Conservation (phyloP, 2,113 vertebrate species). For the Podarcis cretensis region DNA sequence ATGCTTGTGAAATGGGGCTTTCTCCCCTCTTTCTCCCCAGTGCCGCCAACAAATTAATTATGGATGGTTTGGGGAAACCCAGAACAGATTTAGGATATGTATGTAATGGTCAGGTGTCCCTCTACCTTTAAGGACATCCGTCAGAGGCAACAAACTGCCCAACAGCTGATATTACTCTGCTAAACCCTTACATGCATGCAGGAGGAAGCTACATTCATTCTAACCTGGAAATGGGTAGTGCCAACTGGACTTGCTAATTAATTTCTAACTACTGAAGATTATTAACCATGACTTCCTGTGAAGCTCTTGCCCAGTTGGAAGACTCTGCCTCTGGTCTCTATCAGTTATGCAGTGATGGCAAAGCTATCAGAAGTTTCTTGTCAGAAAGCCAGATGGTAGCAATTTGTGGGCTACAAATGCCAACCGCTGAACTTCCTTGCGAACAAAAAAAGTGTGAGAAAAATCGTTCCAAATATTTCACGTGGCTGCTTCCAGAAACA, state of each 20-base stretch:
- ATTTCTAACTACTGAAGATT: slow-evolving; percentile 19
- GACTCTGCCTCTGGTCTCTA: background rate
- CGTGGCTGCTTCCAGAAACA: background rate
- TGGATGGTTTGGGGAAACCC: no score
- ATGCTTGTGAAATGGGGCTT: no score
- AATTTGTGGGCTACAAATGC: background rate
- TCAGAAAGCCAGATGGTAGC: background rate
- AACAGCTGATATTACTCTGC: background rate
- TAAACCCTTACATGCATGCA: background rate
- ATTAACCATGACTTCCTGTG: slow-evolving; percentile 22
- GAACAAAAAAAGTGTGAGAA: background rate
- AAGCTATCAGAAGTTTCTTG: background rate
- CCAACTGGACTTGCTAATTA: slow-evolving; percentile 8
- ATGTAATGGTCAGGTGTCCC: no score
- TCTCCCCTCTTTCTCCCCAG: no score
- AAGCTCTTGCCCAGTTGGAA: slow-evolving; percentile 9
- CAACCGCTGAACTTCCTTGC: background rate
- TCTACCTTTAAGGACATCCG: background rate
- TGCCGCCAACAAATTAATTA: no score
- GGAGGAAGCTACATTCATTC: background rate
- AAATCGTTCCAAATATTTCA: background rate
- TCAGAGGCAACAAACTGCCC: background rate
- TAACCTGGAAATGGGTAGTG: slow-evolving; percentile 7
- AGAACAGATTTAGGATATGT: no score
- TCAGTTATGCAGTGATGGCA: background rate